phyloP scores from a whole-genome alignment of 1,140 invertebrate species.

The Bradysia coprophila region DNA sequence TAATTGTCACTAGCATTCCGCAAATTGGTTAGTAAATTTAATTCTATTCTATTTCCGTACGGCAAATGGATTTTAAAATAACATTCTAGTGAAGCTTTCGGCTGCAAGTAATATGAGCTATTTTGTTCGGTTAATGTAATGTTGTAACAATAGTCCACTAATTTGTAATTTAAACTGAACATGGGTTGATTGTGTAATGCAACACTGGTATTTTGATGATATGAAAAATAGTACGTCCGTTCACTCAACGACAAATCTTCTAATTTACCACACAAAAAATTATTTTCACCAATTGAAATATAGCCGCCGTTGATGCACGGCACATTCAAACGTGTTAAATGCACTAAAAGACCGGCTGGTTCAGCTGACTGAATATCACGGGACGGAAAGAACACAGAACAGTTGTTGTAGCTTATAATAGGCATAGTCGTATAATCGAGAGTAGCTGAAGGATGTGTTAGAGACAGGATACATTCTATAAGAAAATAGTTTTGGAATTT shows the following conservation, averaged over 20 bases:
- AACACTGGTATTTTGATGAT: conserved; percentile 20
- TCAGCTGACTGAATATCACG: conserved; percentile 12
- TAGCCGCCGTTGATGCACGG: conserved; percentile 33
- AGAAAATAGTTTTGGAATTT: too few species aligned
- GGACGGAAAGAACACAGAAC: conserved; percentile 23
- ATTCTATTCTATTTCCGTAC: conserved; percentile 35
- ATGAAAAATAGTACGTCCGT: conserved; percentile 31
- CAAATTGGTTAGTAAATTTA: conserved; percentile 23
- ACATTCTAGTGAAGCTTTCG: conserved; percentile 27
- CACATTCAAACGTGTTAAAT: conserved; percentile 38
- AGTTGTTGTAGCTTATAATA: conserved; percentile 11
- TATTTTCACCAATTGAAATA: conserved; percentile 25
- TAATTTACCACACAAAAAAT: conserved; percentile 35
- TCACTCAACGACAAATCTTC: conserved; percentile 34
- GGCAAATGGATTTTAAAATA: conserved; percentile 41
- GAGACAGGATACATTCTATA: conserved; percentile 22
- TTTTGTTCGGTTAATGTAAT: conserved; percentile 35
- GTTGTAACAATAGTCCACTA: conserved; percentile 44
- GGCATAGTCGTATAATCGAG: conserved; percentile 18
- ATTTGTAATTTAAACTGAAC: conserved; percentile 35
- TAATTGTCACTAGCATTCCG: background rate
- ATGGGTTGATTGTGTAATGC: conserved; percentile 33
- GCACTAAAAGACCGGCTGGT: conserved; percentile 31
- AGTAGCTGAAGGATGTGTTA: conserved; percentile 12
- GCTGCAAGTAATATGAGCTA: conserved; percentile 35